Evolutionary conservation across 2,113 vertebrate species (phyloP).

Genomic region (Salvelinus namaycush): DNA sequence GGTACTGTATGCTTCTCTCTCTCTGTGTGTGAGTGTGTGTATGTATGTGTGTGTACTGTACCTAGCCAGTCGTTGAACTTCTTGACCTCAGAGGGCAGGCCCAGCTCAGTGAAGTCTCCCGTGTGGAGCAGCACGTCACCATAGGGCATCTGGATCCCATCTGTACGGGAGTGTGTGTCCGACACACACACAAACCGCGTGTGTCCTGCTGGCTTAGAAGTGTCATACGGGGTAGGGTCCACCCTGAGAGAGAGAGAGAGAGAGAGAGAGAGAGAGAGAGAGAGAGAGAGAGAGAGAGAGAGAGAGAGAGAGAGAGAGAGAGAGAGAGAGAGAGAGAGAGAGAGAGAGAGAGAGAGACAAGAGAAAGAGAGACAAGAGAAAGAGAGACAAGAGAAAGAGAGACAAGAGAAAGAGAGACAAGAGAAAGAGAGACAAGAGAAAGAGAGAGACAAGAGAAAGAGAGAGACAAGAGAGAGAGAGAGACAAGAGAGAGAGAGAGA

Average conservation of each 20-base stretch:
- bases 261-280: conserved; percentile 24
- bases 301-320: neutral
- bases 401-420: too few relatives aligned
- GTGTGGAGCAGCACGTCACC: conserved; percentile 98
- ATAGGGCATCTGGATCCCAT: conserved; percentile 99
- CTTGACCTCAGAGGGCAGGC: conserved; percentile 98
- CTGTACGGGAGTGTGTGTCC: conserved; percentile 98
- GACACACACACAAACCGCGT: conserved; percentile 98
- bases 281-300: neutral
- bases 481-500: too few relatives aligned
- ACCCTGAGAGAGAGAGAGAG: conserved; percentile 85
- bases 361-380: neutral
- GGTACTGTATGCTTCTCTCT: neutral
- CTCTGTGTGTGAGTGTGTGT: conserved; percentile 20
- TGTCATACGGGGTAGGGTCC: conserved; percentile 97
- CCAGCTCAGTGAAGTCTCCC: conserved; percentile 98
- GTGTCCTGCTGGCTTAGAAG: conserved; percentile 95
- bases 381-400: too few relatives aligned
- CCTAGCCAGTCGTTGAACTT: conserved; percentile 99
- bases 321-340: neutral
- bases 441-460: neutral
- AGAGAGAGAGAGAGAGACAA: too few relatives aligned
- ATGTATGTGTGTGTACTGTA: conserved; percentile 66
- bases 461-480: neutral
- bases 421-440: conserved; percentile 23